Evolutionary conservation across 2,888 invertebrate species (phyloP).

Genomic region (Apodemia duryi): DNA sequence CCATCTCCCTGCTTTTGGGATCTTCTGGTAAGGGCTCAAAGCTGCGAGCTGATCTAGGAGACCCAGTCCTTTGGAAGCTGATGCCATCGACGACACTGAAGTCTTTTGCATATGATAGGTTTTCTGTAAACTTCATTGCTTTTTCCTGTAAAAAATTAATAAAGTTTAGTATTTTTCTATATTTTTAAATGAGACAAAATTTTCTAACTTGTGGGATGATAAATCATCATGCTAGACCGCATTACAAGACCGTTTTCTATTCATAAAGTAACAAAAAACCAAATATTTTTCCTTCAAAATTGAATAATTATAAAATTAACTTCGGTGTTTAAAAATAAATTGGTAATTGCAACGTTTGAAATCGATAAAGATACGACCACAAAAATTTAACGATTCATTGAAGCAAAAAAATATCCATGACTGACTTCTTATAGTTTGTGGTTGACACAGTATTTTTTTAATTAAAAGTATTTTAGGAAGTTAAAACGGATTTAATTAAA

Average conservation of each 20-base stretch:
- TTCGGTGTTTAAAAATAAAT: neutral
- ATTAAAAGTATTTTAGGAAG: too few relatives aligned
- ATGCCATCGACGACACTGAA: constrained; percentile 61
- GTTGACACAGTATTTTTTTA: neutral
- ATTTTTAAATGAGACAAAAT: neutral
- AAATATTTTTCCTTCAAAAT: neutral
- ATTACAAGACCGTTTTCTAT: neutral
- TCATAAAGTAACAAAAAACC: neutral
- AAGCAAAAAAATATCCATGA: neutral
- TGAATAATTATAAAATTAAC: neutral
- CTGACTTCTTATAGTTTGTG: neutral
- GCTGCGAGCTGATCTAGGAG: constrained; percentile 63
- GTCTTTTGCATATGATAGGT: constrained; percentile 64
- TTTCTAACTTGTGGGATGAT: too few relatives aligned
- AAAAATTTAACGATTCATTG: constrained; percentile 8
- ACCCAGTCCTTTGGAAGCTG: constrained; percentile 62
- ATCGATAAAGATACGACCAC: neutral
- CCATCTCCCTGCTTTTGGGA: constrained; percentile 60
- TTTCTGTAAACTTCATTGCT: constrained; percentile 69
- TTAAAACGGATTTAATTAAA: too few relatives aligned
- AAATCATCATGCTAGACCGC: too few relatives aligned
- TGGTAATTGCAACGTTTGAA: neutral
- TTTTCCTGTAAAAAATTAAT: constrained; percentile 56
- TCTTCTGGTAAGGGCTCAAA: constrained; percentile 66
- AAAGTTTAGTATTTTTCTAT: neutral